Base-by-base conservation (phyloP, 2,113 vertebrate genomes). In the Neomonachus schauinslandi region DNA sequence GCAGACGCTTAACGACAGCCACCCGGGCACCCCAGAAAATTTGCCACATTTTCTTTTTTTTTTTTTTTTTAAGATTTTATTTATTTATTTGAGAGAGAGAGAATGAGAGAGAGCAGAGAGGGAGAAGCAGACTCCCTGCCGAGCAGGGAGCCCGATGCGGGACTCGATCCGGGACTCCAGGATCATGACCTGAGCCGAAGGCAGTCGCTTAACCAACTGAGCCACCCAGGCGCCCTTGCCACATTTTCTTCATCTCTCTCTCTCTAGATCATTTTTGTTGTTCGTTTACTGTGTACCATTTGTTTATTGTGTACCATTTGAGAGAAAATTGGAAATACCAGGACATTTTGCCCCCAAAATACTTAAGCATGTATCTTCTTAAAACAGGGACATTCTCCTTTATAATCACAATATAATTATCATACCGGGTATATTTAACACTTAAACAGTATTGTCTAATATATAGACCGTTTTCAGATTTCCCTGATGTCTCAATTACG, bases 311-410 rank as follows among this genome's bases (percentile, higher is more conserved):
- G 2, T 65, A 18, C 49, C 14, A 14, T 90, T 89, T 97, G n/a
- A 95, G 18, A 96, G 82, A 85, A 81, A 84, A 36, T 79, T 90
- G 6, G 31, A 94, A 76, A 31, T 42, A 72, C 15, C n/a, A 24
- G 91, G 46, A 51, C 33, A 74, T 89, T 94, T 77, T 89, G 61
- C 36, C 31, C 28, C 21, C 67, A 57, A 94, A 92, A 33, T 69
- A 80, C 11, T 83, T 65, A 21, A 83, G 14, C 26, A 18, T 71
- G 0, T 26, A 36, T 77, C 84, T 97, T 26, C 42, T 93, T 92
- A 57, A 14, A 91, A 26, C 24, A 91, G 71, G 59, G n/a, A 42
- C 31, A 65, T 97, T 91, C 33, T 93, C 57, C 42, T 93, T 85
- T 69, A 33, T 51, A 76, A 95, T 94, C 24, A 49, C 16, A 65